These are phyloP conservation scores for Leptinotarsa undecemlineata DNA, from an alignment of 1,140 invertebrate genomes.

Conservation along the genomic window DNA sequence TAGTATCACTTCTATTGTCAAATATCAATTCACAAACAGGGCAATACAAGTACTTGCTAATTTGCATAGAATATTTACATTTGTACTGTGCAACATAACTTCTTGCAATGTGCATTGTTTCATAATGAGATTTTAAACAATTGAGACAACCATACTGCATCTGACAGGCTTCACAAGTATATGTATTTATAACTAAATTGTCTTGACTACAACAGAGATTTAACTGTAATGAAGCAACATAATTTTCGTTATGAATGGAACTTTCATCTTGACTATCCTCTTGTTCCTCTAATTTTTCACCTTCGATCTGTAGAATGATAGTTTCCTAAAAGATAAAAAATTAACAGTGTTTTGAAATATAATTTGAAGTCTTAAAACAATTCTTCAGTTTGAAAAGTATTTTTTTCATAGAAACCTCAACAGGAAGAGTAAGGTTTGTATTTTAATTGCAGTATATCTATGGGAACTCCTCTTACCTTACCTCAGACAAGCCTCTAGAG, in stretches of 20 bases:
- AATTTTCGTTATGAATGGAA: not conserved
- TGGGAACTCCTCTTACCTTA: not conserved
- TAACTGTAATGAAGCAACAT: not conserved
- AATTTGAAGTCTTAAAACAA: not conserved
- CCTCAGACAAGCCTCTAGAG: not conserved
- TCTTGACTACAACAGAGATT: not conserved
- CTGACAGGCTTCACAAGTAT: constrained; percentile 30
- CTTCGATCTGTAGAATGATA: constrained; percentile 21
- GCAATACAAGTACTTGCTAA: constrained; percentile 25
- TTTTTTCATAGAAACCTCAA: not conserved
- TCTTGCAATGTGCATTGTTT: constrained; percentile 32
- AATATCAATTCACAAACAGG: constrained; percentile 36
- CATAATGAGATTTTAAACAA: constrained; percentile 40
- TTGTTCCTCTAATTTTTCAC: constrained; percentile 6
- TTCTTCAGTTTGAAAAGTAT: not conserved
- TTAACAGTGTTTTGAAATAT: not conserved
- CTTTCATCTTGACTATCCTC: not conserved
- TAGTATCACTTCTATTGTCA: constrained; percentile 32
- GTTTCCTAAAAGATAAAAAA: constrained; percentile 16
- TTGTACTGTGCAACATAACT: constrained; percentile 32
- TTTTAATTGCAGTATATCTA: not conserved
- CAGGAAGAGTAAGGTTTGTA: not conserved
- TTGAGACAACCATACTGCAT: constrained; percentile 32
- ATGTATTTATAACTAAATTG: constrained; percentile 17
- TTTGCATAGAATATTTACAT: constrained; percentile 23